Conservation (phyloP, 1,140 invertebrate species). For the Magallana ariakensis region DNA sequence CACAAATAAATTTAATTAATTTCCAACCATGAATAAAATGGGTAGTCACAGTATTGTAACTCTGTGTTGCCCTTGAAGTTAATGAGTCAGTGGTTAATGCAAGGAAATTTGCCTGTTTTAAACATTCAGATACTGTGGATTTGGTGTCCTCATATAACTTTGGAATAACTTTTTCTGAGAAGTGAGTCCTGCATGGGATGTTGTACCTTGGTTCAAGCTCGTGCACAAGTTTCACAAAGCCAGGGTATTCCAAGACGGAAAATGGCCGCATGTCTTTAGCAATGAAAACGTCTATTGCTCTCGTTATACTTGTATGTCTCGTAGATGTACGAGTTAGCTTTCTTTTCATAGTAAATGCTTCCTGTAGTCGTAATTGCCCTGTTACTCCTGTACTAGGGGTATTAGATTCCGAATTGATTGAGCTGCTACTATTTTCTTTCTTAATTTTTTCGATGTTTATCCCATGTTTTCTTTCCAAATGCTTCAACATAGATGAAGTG, state of each 20-base stretch:
- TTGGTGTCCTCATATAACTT: conserved; percentile 56
- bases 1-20: conserved; percentile 53
- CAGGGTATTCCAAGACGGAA: conserved; percentile 61
- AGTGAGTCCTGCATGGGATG: conserved; percentile 56
- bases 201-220: conserved; percentile 59
- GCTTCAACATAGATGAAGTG: background rate
- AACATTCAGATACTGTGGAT: conserved; percentile 35
- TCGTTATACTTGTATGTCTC: conserved; percentile 37
- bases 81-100: conserved; percentile 55
- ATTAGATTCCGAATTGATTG: background rate
- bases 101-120: conserved; percentile 45
- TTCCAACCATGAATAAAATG: conserved; percentile 63
- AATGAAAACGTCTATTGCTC: conserved; percentile 56
- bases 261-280: conserved; percentile 64
- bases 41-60: conserved; percentile 66
- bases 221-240: conserved; percentile 62
- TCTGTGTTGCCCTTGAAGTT: conserved; percentile 61
- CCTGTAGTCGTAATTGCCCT: conserved; percentile 27
- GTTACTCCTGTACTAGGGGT: too few species aligned
- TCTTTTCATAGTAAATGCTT: background rate
- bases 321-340: conserved; percentile 23
- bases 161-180: conserved; percentile 62
- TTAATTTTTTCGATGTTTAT: background rate
- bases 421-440: conserved; percentile 51
- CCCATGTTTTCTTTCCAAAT: conserved; percentile 17